These are phyloP conservation scores for Charadrius vociferus DNA, from an alignment of 2,113 vertebrate genomes.

Conservation along the genomic window DNA sequence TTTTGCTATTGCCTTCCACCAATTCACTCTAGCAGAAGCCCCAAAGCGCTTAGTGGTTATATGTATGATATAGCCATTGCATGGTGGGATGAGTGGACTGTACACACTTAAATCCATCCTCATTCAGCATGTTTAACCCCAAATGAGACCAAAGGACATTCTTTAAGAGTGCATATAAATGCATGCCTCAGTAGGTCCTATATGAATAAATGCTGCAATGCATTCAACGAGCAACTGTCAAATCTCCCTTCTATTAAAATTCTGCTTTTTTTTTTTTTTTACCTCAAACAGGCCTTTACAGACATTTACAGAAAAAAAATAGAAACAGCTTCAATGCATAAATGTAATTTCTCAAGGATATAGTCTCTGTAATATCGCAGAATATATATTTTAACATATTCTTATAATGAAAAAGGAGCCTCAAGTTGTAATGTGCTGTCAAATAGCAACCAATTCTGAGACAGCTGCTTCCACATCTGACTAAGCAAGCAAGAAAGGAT, in stretches of 20 bases:
- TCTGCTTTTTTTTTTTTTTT: background rate
- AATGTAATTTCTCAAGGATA: background rate
- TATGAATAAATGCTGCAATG: background rate
- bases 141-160: background rate
- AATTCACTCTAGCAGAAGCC: background rate
- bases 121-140: background rate
- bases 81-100: background rate
- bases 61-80: background rate
- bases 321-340: background rate
- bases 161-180: background rate
- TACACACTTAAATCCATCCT: background rate
- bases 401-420: background rate
- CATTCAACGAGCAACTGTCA: background rate
- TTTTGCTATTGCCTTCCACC: background rate
- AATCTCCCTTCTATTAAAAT: background rate
- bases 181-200: background rate
- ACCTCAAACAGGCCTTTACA: background rate
- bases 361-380: background rate
- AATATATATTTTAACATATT: background rate
- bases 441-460: background rate
- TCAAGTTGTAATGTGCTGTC: background rate
- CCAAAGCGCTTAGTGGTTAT: background rate
- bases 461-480: background rate
- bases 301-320: background rate
- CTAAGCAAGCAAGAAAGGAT: background rate